Percentiles rank a stretch among this genome's conserved stretches.
Conservation (phyloP, 2,888 invertebrate genomes). For the Nomada fucata region DNA sequence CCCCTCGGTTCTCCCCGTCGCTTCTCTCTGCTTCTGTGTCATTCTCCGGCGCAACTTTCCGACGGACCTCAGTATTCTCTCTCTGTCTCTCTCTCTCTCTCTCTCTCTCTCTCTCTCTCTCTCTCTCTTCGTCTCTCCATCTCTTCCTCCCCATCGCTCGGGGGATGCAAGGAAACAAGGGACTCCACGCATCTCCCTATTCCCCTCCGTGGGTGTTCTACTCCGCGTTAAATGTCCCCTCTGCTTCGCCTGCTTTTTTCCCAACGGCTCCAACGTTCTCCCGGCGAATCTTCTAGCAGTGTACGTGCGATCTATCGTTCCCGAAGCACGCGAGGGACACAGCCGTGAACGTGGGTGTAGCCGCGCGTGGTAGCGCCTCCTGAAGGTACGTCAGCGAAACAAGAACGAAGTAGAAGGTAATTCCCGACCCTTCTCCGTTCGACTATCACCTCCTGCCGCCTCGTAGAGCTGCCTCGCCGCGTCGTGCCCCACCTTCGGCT, state of each 20-base stretch:
- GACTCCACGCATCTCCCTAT: conserved; percentile 15
- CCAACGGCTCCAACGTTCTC: conserved; percentile 39
- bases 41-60: conserved; percentile 20
- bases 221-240: neutral
- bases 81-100: neutral
- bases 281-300: neutral
- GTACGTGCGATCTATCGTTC: conserved; percentile 1
- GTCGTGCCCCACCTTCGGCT: conserved; percentile 69
- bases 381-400: conserved; percentile 21
- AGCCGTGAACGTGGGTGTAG: conserved; percentile 43
- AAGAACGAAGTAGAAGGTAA: conserved; percentile 62
- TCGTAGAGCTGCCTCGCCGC: conserved; percentile 51
- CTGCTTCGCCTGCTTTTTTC: neutral
- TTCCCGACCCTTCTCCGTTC: conserved; percentile 48
- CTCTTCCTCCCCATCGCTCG: too few species aligned
- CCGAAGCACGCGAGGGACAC: neutral
- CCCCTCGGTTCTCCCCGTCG: conserved; percentile 14
- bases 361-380: conserved; percentile 32
- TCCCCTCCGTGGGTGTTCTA: neutral
- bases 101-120: neutral
- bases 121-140: neutral
- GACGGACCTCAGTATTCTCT: conserved; percentile 1
- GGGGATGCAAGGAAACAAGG: too few species aligned
- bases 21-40: conserved; percentile 13
- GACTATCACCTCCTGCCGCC: conserved; percentile 57